Evolutionary conservation across 2,888 invertebrate species (phyloP).

Genomic region (Salticus scenicus): DNA sequence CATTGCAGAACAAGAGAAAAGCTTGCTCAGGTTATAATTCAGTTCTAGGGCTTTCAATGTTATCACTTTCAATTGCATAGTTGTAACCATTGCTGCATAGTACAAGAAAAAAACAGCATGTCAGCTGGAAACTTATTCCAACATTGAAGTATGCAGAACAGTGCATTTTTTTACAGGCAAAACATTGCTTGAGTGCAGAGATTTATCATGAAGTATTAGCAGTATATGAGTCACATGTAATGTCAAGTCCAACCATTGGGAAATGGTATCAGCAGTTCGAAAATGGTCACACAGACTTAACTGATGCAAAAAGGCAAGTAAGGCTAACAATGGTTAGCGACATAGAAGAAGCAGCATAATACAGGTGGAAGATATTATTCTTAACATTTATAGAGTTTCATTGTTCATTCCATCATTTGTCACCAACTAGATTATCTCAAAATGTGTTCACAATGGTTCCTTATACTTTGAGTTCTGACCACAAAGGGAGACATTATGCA

Average conservation of each 20-base stretch:
- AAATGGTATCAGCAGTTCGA: slow-evolving; percentile 1
- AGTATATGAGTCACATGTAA: neutral
- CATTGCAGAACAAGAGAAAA: no score
- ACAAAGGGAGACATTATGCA: no score
- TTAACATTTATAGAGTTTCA: neutral
- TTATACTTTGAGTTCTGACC: neutral
- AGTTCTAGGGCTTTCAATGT: no score
- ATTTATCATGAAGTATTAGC: neutral
- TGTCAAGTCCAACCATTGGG: neutral
- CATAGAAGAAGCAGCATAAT: neutral
- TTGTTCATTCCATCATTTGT: neutral
- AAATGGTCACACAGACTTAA: slow-evolving; percentile 2
- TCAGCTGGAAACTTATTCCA: no score
- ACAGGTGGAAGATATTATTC: neutral
- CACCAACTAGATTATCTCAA: neutral
- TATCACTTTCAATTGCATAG: no score
- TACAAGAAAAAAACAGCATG: no score
- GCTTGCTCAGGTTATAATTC: no score
- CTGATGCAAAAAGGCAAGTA: neutral
- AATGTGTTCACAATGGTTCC: neutral
- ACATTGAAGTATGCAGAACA: no score
- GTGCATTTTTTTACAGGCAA: no score
- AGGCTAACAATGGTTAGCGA: neutral
- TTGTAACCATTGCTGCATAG: no score
- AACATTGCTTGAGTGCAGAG: neutral